Base-by-base conservation (phyloP, 2,113 vertebrate species). In the Chaenogobius annularis region DNA sequence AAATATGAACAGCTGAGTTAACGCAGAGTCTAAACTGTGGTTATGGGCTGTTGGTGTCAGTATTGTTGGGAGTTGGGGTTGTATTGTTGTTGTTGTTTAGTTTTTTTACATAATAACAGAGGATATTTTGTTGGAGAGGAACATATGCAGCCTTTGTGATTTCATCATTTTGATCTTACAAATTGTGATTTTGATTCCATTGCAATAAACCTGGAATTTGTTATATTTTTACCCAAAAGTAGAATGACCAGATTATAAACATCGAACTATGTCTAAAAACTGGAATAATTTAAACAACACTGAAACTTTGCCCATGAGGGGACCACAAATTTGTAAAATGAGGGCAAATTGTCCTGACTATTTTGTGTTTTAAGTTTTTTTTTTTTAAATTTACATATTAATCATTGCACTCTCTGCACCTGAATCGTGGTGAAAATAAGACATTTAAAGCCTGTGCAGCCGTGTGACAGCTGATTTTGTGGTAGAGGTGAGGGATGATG, bases 401-500 rank as follows among this genome's bases (percentile, higher is more conserved):
- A 37, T 46, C 22, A n/a, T 40, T 59, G 0, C 44, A 54, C n/a
- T 69, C 58, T 63, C 11, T 17, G 22, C 69, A 61, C 72, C 40
- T 46, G 9, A 58, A 56, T 70, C 26, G 26, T 79, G 55, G 70
- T 73, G 74, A 44, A 81, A 71, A 67, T 7, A 74, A 68, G 47
- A 69, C 68, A 73, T 56, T 59, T 62, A 72, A 74, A 66, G 62
- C 23, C 54, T 72, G 61, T 26, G 66, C 47, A 65, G 77, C 66
- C 35, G 56, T 58, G 70, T 79, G 78, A 78, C 74, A 69, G 72
- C 72, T 46, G 54, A 75, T 58, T 67, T 52, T 68, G 61, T 23
- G 55, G 54, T 69, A 73, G 78, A 40, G 12, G 44, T 40, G 69
- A 70, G 69, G 63, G 64, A 72, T 66, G 82, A 86, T 71, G 80